Evolutionary conservation across 2,888 invertebrate genomes (phyloP).

Genomic region (Nomada ferruginata): DNA sequence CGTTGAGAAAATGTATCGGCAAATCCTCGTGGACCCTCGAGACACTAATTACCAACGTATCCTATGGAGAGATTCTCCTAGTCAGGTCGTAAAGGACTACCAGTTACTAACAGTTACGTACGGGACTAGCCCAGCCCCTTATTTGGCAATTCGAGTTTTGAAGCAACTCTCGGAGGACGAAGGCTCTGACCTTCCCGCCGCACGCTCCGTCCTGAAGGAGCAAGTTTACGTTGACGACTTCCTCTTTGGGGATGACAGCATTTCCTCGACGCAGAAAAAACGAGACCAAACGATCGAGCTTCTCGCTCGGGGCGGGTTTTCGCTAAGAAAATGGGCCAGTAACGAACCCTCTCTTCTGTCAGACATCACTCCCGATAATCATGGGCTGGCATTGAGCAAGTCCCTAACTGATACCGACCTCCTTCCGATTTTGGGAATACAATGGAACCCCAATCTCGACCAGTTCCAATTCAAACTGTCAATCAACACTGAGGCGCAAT

Average conservation of each 20-base stretch:
- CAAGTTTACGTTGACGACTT: neutral
- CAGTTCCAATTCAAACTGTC: neutral
- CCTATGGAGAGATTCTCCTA: neutral
- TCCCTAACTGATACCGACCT: neutral
- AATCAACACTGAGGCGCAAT: neutral
- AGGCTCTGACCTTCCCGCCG: neutral
- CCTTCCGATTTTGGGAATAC: neutral
- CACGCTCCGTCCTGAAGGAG: neutral
- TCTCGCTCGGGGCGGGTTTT: neutral
- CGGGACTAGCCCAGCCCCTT: conserved; percentile 4
- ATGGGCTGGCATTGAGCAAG: neutral
- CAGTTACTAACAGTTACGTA: conserved; percentile 2
- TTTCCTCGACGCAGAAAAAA: neutral
- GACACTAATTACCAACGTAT: neutral
- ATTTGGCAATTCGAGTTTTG: neutral
- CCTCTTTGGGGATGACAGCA: too few species aligned
- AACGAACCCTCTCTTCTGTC: neutral
- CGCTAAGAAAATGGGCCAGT: neutral
- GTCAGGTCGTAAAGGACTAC: neutral
- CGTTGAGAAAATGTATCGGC: conserved; percentile 2
- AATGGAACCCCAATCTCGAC: neutral
- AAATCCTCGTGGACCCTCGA: neutral
- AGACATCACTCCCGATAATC: neutral
- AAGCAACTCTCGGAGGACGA: neutral
- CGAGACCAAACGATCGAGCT: neutral